phyloP scores from a whole-genome alignment of 2,888 invertebrate genomes.

The Harpalus rubripes region DNA sequence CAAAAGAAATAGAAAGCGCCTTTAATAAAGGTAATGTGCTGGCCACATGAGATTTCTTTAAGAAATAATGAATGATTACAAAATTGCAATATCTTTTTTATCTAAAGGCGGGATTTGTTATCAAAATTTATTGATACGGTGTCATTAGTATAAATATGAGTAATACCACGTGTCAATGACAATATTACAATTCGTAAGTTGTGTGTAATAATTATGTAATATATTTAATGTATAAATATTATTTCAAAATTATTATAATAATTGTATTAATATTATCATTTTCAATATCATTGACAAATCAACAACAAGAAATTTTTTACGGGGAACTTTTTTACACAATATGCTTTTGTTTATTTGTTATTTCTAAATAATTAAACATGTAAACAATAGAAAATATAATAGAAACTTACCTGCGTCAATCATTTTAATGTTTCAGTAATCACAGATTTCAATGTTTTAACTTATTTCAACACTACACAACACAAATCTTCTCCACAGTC shows the following conservation, averaged over 20 bases:
- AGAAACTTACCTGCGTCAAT: slow-evolving; percentile 12
- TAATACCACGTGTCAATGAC: no score
- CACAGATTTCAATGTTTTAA: slow-evolving; percentile 1
- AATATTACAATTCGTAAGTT: no score
- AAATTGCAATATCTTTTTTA: no score
- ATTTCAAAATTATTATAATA: not conserved
- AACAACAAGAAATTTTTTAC: not conserved
- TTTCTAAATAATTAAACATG: slow-evolving; percentile 4
- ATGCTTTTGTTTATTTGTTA: slow-evolving; percentile 22
- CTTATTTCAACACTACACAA: slow-evolving; percentile 2
- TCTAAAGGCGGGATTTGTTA: no score
- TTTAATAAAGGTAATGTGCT: no score
- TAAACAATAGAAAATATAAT: not conserved
- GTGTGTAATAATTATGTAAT: not conserved
- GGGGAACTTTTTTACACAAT: not conserved
- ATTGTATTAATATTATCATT: not conserved
- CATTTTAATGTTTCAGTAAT: not conserved
- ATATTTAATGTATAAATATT: not conserved
- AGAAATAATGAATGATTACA: no score
- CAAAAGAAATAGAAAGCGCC: no score
- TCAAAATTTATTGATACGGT: no score
- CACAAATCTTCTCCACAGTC: slow-evolving; percentile 8
- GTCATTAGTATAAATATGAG: no score
- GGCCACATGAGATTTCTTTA: no score
- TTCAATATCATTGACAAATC: not conserved